Evolutionary conservation across 2,797 vertebrate genomes (phyloP).

Genomic region (Trichosurus vulpecula): DNA sequence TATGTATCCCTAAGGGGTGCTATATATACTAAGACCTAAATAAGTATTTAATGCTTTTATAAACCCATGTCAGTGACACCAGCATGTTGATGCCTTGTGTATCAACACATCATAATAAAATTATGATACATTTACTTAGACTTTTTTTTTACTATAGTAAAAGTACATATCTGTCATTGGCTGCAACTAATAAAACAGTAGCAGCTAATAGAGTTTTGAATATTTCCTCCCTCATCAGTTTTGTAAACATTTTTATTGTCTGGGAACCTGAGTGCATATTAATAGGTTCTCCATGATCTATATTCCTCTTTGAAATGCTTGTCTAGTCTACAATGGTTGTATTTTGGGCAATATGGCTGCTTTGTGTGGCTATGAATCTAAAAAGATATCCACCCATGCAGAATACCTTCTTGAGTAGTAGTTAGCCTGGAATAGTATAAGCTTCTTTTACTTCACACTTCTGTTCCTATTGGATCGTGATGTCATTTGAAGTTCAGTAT

Average conservation of each 20-base stretch:
- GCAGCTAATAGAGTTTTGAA: not conserved
- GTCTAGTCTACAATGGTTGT: conserved; percentile 75
- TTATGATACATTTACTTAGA: not conserved
- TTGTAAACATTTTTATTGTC: not conserved
- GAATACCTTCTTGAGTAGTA: conserved; percentile 71
- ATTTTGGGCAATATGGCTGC: conserved; percentile 75
- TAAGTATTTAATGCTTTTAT: not conserved
- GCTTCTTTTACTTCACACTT: conserved; percentile 73
- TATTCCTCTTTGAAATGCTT: conserved; percentile 59
- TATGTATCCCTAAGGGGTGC: not conserved
- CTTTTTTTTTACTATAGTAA: not conserved
- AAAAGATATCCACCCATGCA: conserved; percentile 67
- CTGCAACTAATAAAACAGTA: not conserved
- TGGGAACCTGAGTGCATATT: conserved; percentile 47
- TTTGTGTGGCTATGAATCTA: conserved; percentile 75
- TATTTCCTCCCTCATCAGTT: conserved; percentile 24
- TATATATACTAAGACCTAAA: not conserved
- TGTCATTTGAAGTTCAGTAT: conserved; percentile 72
- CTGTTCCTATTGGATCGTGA: conserved; percentile 29
- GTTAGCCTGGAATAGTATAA: conserved; percentile 66
- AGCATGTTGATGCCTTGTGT: not conserved
- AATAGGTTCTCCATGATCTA: conserved; percentile 42
- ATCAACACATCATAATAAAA: not conserved
- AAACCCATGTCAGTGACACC: not conserved
- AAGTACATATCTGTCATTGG: not conserved